phyloP scores from a whole-genome alignment of 2,888 invertebrate genomes.

The Ditula angustiorana region DNA sequence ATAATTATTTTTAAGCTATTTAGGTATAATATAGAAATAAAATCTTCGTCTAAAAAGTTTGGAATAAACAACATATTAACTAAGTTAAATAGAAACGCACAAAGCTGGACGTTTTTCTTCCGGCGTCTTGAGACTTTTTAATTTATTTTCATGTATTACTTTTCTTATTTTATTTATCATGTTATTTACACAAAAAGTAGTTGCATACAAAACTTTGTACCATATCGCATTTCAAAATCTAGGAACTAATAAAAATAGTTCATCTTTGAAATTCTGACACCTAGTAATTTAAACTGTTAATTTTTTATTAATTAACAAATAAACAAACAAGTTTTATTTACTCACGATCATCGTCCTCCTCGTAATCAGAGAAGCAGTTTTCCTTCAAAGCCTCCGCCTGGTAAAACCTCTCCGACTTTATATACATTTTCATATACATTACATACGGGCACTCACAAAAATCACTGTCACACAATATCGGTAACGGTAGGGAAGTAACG shows the following conservation, averaged over 20 bases:
- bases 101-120: not conserved
- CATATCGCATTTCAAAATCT: too few relatives aligned
- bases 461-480: slow-evolving; percentile 12
- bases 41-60: too few relatives aligned
- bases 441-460: slow-evolving; percentile 48
- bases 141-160: not conserved
- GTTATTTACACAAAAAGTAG: not conserved
- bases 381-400: slow-evolving; percentile 71
- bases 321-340: slow-evolving; percentile 43
- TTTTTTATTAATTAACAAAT: too few relatives aligned
- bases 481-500: not conserved
- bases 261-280: too few relatives aligned
- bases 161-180: too few relatives aligned
- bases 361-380: slow-evolving; percentile 74
- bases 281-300: too few relatives aligned
- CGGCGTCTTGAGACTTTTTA: not conserved
- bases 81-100: not conserved
- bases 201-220: not conserved
- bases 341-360: slow-evolving; percentile 79
- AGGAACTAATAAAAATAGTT: too few relatives aligned
- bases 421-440: slow-evolving; percentile 81
- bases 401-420: slow-evolving; percentile 78
- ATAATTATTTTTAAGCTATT: too few relatives aligned
- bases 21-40: too few relatives aligned
- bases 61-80: too few relatives aligned